Conservation (phyloP, 1,140 invertebrate species). For the Homalodisca vitripennis region DNA sequence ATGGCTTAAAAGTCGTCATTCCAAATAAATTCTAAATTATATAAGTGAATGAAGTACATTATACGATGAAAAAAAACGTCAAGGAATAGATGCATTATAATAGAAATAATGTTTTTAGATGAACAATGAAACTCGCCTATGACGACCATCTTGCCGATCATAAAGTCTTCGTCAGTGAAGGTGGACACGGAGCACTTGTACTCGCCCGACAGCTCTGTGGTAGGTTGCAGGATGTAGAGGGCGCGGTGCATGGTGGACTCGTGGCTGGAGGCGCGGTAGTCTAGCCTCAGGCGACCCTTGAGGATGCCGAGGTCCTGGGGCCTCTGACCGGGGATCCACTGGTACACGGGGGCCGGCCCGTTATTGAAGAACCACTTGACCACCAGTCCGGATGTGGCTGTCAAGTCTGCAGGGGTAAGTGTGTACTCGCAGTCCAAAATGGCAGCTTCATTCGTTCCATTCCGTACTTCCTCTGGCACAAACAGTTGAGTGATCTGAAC, state of each 20-base stretch:
- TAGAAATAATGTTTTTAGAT: neutral
- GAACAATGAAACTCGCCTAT: constrained; percentile 59
- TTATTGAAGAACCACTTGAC: constrained; percentile 78
- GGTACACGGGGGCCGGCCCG: constrained; percentile 64
- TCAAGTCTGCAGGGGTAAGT: constrained; percentile 55
- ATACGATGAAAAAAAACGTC: no score
- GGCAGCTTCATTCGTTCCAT: constrained; percentile 61
- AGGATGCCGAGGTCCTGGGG: constrained; percentile 49
- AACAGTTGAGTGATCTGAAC: constrained; percentile 63
- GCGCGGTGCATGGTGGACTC: constrained; percentile 70
- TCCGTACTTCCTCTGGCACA: constrained; percentile 66
- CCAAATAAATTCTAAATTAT: neutral
- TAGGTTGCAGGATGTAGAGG: constrained; percentile 68
- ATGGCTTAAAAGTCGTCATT: neutral
- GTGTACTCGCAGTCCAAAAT: constrained; percentile 75
- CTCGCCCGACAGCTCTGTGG: constrained; percentile 68
- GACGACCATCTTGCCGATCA: constrained; percentile 68
- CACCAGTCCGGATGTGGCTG: constrained; percentile 57
- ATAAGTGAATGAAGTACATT: neutral
- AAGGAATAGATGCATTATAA: neutral
- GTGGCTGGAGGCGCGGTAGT: constrained; percentile 63
- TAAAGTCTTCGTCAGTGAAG: constrained; percentile 63
- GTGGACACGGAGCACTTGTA: constrained; percentile 80
- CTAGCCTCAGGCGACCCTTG: constrained; percentile 65
- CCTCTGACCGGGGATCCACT: constrained; percentile 63